These are phyloP conservation scores for Brachymystax lenok DNA, from an alignment of 2,797 vertebrate genomes.

Conservation along the genomic window DNA sequence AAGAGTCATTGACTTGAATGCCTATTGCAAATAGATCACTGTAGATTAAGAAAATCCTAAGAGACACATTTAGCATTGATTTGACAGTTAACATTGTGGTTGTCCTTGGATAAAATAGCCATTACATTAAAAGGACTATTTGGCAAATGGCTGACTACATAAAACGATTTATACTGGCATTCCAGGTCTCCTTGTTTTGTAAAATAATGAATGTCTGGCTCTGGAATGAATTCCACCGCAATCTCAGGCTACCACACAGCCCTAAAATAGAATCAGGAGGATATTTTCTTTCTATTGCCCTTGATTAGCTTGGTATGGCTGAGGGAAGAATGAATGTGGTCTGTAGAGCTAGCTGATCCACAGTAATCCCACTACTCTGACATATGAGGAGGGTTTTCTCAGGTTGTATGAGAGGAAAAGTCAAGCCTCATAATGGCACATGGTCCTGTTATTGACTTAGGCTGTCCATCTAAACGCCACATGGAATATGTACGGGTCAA, in stretches of 20 bases:
- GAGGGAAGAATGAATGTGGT: background rate
- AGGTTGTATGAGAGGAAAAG: background rate
- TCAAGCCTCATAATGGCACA: background rate
- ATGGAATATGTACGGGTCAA: background rate
- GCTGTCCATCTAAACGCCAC: background rate
- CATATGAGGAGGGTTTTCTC: background rate
- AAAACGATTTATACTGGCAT: slow-evolving; percentile 14
- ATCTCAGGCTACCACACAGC: slow-evolving; percentile 58
- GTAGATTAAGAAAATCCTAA: background rate
- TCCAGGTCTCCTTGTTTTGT: slow-evolving; percentile 1
- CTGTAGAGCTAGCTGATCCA: slow-evolving; percentile 17
- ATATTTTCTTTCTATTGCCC: slow-evolving; percentile 63
- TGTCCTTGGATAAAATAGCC: background rate
- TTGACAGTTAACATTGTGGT: slow-evolving; percentile 11
- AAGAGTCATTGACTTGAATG: background rate
- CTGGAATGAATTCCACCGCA: slow-evolving; percentile 51
- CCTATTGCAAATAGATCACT: slow-evolving; percentile 57
- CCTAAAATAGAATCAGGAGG: slow-evolving; percentile 73
- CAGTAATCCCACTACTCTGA: background rate
- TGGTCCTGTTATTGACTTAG: background rate
- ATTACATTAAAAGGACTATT: slow-evolving; percentile 1
- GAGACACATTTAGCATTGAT: background rate
- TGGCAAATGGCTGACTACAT: slow-evolving; percentile 6
- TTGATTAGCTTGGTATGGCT: slow-evolving; percentile 56
- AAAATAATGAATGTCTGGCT: slow-evolving; percentile 11